Evolutionary conservation across 1,140 invertebrate genomes (phyloP), one percentile per base, ranked within the genome.

Genomic region (Hermetia illucens): DNA sequence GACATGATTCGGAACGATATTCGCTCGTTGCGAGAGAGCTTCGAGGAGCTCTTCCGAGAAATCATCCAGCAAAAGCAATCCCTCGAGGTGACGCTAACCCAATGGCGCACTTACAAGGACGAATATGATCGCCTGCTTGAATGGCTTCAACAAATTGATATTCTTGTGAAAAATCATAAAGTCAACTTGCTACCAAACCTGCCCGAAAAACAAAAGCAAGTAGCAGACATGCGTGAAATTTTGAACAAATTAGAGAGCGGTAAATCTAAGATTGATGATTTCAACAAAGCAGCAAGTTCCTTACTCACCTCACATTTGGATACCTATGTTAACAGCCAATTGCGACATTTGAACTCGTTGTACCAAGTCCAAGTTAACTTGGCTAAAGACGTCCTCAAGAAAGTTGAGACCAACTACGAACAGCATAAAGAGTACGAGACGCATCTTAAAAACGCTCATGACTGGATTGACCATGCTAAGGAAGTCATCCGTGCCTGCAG

Each of bases 91-190:
- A 86, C 81, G 9, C 76, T 90, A 36, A 69, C 74, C 25, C 81
- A 88, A 51, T 88, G 86, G 80, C 68, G 83, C 39, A 82, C 89
- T 39, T 92, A 87, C 58, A 92, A 91, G 58, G 87, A 92, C 50
- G 87, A 92, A 61, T 89, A 86, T 55, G 89, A 93, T 59, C 71
- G 82, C 39, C 62, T 92, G 6, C 89, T 85, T 39, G 86, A 91
- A 54, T 95, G 90, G 90, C 58, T 96, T 27, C 88, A 94, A 58
- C 84, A 91, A 53, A 88, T 87, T 51, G 88, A 94, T 52, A 85
- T 90, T 45, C 69, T 90, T 12, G 79, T 93, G 15, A 92, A 92
- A 57, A 82, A 87, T 20, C 83, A 92, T 47, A 90, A 91, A 55
- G 77, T 86, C 20, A 77, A 84, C 25, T 64, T 93, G 4, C 69